Evolutionary conservation across 2,888 invertebrate species (phyloP).

Genomic region (Xanthia icteritia): DNA sequence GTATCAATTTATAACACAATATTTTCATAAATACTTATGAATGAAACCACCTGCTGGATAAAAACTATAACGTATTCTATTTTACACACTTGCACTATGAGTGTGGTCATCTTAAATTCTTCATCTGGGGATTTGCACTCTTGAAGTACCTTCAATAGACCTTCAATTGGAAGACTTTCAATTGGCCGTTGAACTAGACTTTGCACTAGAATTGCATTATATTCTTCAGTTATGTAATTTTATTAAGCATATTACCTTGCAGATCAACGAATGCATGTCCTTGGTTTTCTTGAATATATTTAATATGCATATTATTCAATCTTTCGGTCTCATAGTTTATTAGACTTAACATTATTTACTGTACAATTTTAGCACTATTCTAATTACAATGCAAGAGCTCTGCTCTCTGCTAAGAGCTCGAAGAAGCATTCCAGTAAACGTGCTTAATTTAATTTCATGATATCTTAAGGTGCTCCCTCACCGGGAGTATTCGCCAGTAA

Average conservation of each 20-base stretch:
- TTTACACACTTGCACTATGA: slow-evolving; percentile 21
- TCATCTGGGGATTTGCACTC: slow-evolving; percentile 36
- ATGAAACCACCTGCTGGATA: slow-evolving; percentile 29
- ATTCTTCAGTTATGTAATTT: neutral
- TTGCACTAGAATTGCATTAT: neutral
- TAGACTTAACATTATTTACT: neutral
- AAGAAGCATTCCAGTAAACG: neutral
- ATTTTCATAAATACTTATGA: neutral
- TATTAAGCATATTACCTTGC: neutral
- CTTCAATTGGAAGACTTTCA: slow-evolving; percentile 35
- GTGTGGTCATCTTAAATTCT: slow-evolving; percentile 34
- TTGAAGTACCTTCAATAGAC: neutral
- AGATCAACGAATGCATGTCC: neutral
- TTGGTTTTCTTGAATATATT: neutral
- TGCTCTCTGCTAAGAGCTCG: too few relatives aligned
- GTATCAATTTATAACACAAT: slow-evolving; percentile 5
- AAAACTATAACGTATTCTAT: slow-evolving; percentile 10
- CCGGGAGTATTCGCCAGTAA: too few relatives aligned
- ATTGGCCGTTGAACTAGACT: slow-evolving; percentile 34
- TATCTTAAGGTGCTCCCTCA: neutral
- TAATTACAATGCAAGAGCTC: too few relatives aligned
- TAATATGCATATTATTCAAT: neutral
- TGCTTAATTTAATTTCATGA: slow-evolving; percentile 11
- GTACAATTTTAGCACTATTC: neutral
- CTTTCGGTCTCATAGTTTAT: neutral